phyloP scores from a whole-genome alignment of 53 echinoderm and acorn worm species.

The Paracentrotus lividus region DNA sequence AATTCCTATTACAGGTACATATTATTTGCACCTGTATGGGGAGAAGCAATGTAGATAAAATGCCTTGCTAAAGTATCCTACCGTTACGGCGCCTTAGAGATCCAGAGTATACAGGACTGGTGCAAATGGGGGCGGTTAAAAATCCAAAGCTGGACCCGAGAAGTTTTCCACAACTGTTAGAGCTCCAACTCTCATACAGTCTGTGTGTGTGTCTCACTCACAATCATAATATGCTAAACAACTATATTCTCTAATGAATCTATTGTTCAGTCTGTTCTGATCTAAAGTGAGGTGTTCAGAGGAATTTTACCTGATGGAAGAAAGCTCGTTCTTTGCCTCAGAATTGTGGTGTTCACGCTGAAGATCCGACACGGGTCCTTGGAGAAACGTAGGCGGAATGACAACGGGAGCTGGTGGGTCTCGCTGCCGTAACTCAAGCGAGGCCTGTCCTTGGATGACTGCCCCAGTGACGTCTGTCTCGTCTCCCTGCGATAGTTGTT shows the following conservation, averaged over 20 bases:
- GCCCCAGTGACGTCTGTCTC: not conserved
- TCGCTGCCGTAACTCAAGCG: constrained; percentile 17
- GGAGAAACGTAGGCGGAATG: constrained; percentile 33
- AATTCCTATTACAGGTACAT: no score
- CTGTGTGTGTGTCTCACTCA: no score
- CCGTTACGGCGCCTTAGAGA: no score
- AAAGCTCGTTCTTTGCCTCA: not conserved
- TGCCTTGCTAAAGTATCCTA: no score
- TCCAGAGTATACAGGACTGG: no score
- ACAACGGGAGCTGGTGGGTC: constrained; percentile 30
- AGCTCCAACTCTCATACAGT: no score
- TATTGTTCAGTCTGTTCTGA: not conserved
- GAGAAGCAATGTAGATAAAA: no score
- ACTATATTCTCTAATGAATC: not conserved
- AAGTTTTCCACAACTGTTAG: no score
- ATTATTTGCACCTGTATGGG: no score
- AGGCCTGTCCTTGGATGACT: not conserved
- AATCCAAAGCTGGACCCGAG: no score
- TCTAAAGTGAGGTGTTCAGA: not conserved
- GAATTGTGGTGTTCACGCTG: not conserved
- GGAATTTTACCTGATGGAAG: not conserved
- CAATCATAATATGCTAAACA: not conserved
- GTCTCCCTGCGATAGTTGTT: not conserved
- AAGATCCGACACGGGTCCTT: not conserved
- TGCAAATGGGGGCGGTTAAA: no score